These are phyloP conservation scores for Bombus soroeensis DNA, from an alignment of 1,140 invertebrate genomes.

Conservation along the genomic window DNA sequence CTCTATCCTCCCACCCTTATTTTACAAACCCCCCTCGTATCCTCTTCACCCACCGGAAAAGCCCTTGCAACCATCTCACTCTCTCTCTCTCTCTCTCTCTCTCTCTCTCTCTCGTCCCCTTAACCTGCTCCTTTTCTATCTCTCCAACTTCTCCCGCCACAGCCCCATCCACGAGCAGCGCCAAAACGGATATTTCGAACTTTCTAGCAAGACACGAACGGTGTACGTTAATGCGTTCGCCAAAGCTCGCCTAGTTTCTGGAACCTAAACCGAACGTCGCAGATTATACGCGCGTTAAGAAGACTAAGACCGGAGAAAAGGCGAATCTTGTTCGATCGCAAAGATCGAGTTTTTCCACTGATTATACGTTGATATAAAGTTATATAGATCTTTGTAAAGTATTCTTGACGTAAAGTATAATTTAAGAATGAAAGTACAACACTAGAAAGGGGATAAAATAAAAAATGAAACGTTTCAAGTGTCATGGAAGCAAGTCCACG, in stretches of 20 bases:
- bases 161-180: slow-evolving; percentile 43
- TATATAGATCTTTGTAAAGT: background rate
- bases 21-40: too few relatives aligned
- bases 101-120: background rate
- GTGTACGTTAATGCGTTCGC: slow-evolving; percentile 53
- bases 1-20: background rate
- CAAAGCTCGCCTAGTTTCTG: slow-evolving; percentile 30
- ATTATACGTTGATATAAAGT: background rate
- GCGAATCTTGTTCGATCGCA: background rate
- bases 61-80: background rate
- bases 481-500: background rate
- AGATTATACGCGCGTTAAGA: slow-evolving; percentile 20
- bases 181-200: slow-evolving; percentile 64
- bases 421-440: background rate
- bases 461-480: background rate
- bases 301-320: background rate
- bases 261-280: slow-evolving; percentile 17
- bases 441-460: background rate
- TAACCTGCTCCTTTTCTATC: slow-evolving; percentile 9
- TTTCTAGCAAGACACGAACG: slow-evolving; percentile 53
- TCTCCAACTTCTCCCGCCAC: slow-evolving; percentile 22
- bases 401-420: background rate
- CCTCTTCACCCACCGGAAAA: background rate
- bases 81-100: slow-evolving; percentile 17
- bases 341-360: background rate